A percentile compares a stretch with the other conserved stretches of the same genome.
phyloP scores from a whole-genome alignment of 2,797 vertebrate species.

The Trachops cirrhosus region DNA sequence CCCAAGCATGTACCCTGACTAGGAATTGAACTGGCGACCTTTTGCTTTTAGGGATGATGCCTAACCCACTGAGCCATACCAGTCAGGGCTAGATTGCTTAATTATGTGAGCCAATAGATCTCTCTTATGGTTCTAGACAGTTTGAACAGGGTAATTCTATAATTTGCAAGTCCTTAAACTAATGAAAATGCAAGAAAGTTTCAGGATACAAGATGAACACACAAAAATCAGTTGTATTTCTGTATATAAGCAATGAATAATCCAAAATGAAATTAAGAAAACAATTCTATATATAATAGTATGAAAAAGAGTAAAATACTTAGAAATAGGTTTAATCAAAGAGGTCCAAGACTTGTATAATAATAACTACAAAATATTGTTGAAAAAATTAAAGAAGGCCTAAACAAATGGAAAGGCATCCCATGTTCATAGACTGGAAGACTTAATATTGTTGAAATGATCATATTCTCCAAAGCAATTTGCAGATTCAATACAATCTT shows the following conservation, averaged over 20 bases:
- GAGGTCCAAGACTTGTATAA: background rate
- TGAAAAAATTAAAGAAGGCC: slow-evolving; percentile 26
- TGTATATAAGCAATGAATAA: background rate
- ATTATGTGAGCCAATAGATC: background rate
- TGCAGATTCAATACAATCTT: background rate
- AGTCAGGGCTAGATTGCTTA: background rate
- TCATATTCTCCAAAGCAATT: background rate
- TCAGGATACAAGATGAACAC: background rate
- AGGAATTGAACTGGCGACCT: too few species aligned
- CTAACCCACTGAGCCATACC: too few species aligned
- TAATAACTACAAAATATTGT: background rate
- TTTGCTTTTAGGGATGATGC: too few species aligned
- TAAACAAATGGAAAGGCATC: background rate
- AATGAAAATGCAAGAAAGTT: background rate
- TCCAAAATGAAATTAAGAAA: slow-evolving; percentile 2
- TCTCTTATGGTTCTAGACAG: background rate
- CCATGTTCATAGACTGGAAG: background rate
- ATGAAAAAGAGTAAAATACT: background rate
- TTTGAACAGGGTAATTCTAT: background rate
- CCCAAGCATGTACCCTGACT: too few species aligned
- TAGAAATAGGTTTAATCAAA: slow-evolving; percentile 23
- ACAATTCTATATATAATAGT: background rate
- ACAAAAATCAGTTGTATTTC: background rate
- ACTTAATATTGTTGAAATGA: background rate
- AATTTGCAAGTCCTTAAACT: background rate